A percentile compares a stretch with the other conserved stretches of the same genome.
These are phyloP conservation scores for Hephaestus fuliginosus DNA, from an alignment of 2,797 vertebrate genomes.

Conservation along the genomic window DNA sequence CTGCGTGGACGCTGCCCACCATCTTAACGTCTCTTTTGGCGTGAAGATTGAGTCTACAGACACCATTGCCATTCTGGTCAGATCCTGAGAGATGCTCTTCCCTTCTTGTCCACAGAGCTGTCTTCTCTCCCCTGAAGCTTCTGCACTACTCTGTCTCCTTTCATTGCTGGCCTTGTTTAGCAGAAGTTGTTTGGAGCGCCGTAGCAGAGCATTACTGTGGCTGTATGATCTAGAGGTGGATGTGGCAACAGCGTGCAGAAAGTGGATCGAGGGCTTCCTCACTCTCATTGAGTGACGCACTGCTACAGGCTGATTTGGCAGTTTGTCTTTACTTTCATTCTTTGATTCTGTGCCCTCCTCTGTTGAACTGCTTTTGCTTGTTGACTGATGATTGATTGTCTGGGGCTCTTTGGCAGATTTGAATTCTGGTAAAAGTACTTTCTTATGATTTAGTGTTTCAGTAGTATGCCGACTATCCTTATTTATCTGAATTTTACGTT, in stretches of 20 bases:
- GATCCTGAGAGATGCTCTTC: conserved; percentile 69
- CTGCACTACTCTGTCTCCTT: conserved; percentile 66
- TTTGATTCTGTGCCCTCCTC: conserved; percentile 52
- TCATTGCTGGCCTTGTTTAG: conserved; percentile 88
- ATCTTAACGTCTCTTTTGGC: conserved; percentile 87
- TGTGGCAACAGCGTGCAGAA: conserved; percentile 91
- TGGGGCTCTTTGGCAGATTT: conserved; percentile 79
- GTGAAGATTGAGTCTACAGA: conserved; percentile 91
- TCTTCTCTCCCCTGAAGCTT: conserved; percentile 40
- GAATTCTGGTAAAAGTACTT: conserved; percentile 68
- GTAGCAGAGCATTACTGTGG: conserved; percentile 89
- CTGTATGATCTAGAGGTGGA: conserved; percentile 88
- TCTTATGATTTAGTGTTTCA: conserved; percentile 53
- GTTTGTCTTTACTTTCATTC: conserved; percentile 42
- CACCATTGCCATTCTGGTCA: conserved; percentile 80
- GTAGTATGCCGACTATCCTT: conserved; percentile 79
- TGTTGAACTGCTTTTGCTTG: conserved; percentile 55
- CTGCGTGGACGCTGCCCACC: conserved; percentile 93
- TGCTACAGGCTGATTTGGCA: conserved; percentile 66
- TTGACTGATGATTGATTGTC: conserved; percentile 74
- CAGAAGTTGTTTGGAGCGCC: conserved; percentile 89
- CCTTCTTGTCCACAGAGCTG: conserved; percentile 35
- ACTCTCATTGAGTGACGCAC: conserved; percentile 90
- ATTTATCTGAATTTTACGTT: conserved; percentile 91
- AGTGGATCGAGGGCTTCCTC: conserved; percentile 91